phyloP scores from a whole-genome alignment of 2,113 vertebrate genomes.

The Anoplopoma fimbria region DNA sequence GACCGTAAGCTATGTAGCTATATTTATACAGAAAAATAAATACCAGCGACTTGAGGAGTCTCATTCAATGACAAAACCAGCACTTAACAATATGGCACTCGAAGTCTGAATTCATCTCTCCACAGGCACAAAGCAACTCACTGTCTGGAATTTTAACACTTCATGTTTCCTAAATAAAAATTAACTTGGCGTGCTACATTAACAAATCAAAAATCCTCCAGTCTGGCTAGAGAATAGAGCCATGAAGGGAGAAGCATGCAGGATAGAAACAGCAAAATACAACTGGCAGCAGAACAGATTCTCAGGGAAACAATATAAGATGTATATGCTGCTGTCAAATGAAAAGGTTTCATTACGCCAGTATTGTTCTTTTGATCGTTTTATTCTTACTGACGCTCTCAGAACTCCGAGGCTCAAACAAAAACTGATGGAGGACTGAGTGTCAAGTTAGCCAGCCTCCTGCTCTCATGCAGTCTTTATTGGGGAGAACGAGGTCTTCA shows the following conservation, averaged over 20 bases:
- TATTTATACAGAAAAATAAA: constrained; percentile 60
- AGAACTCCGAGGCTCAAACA: background rate
- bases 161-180: constrained; percentile 37
- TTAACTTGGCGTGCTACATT: constrained; percentile 41
- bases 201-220: constrained; percentile 12
- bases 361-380: constrained; percentile 5
- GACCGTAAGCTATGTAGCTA: constrained; percentile 28
- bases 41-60: constrained; percentile 35
- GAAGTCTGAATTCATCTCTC: constrained; percentile 53
- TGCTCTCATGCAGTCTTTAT: constrained; percentile 9
- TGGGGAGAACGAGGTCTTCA: constrained; percentile 28
- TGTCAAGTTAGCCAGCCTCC: constrained; percentile 3
- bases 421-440: background rate
- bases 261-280: constrained; percentile 33
- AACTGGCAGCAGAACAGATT: constrained; percentile 50
- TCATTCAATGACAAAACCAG: constrained; percentile 49
- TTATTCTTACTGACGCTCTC: background rate
- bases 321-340: constrained; percentile 46
- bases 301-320: constrained; percentile 43
- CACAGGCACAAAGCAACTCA: constrained; percentile 39
- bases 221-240: constrained; percentile 21
- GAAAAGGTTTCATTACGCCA: constrained; percentile 37
- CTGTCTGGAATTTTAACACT: constrained; percentile 39
- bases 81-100: constrained; percentile 56
- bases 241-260: constrained; percentile 48